Base-by-base conservation (phyloP, 2,113 vertebrate species). In the Paralichthys olivaceus region DNA sequence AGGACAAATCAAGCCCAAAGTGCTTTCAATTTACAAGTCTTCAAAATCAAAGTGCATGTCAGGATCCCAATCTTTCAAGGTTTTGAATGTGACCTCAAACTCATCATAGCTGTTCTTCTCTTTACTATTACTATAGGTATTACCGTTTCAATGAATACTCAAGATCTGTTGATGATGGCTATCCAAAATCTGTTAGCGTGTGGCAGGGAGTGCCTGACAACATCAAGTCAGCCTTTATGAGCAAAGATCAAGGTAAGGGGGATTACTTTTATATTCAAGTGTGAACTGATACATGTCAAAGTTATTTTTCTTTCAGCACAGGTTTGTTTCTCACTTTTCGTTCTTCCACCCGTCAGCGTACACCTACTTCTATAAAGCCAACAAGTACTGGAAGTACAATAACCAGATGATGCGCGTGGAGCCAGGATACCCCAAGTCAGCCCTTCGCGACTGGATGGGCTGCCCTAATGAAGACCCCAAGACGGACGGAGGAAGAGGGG, bases 321-420 rank as follows among this genome's bases (percentile, higher is more conserved):
- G 4, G 3, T 37, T 62, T 73, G 19, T 45, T 40, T 58, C 37
- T 84, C 45, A 72, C 23, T 17, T 51, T 4, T 77, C 28, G 69
- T 34, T 71, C 15, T 57, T 23, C 17, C 14, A 14, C 23, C 47
- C 58, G 12, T 59, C 86, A 98, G 96, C 90, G 9, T 95, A 95
- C 93, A 97, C 96, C 1, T 97, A 96, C 90, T 98, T 98, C 91
- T 97, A 96, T 91, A 98, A 97, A 92, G 95, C 94, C 63, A 96
- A 97, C 83, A 96, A 95, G 70, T 98, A 98, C 89, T 98, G 96
- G 96, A 97, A 97, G 85, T 98, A 96, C 88, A 96, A 96, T 90
- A 98, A 97, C 87, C 95, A 97, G 91, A 91, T 95, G 87, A 91
- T 97, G 91, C 94, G 94, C 8, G 96, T 97, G 28, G 96, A 97